These are phyloP conservation scores for Amphimallon solstitiale DNA, from an alignment of 2,888 invertebrate species.

Conservation along the genomic window DNA sequence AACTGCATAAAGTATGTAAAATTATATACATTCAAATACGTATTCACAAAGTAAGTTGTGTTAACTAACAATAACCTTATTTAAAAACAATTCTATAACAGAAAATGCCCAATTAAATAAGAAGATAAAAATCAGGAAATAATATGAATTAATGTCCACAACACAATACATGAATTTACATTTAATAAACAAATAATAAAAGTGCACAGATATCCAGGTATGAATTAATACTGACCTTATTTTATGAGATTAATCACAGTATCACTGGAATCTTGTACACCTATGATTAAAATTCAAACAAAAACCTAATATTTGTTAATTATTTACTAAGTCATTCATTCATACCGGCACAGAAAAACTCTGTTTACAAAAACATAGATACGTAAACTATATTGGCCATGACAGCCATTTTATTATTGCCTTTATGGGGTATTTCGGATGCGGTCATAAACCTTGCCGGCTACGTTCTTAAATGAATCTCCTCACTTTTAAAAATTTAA, in stretches of 20 bases:
- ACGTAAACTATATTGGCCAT: constrained; percentile 44
- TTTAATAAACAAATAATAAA: constrained; percentile 11
- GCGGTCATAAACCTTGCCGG: constrained; percentile 36
- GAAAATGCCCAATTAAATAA: no score
- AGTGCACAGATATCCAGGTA: constrained; percentile 3
- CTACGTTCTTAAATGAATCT: constrained; percentile 11
- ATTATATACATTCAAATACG: neutral
- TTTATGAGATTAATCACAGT: constrained; percentile 35
- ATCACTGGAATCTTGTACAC: constrained; percentile 25
- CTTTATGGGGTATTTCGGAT: constrained; percentile 41
- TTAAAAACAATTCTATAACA: no score
- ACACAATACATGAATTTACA: neutral
- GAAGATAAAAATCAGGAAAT: no score
- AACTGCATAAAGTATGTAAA: neutral
- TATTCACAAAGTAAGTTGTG: neutral
- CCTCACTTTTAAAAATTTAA: no score
- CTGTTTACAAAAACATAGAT: constrained; percentile 35
- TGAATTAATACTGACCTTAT: constrained; percentile 37
- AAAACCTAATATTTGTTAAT: constrained; percentile 12
- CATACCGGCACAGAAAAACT: constrained; percentile 31
- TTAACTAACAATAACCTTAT: no score
- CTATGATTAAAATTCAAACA: constrained; percentile 16
- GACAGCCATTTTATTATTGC: constrained; percentile 49
- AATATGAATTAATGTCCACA: neutral
- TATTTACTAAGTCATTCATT: constrained; percentile 33